Conservation (phyloP, 2,113 vertebrate genomes). For the Pipra filicauda region DNA sequence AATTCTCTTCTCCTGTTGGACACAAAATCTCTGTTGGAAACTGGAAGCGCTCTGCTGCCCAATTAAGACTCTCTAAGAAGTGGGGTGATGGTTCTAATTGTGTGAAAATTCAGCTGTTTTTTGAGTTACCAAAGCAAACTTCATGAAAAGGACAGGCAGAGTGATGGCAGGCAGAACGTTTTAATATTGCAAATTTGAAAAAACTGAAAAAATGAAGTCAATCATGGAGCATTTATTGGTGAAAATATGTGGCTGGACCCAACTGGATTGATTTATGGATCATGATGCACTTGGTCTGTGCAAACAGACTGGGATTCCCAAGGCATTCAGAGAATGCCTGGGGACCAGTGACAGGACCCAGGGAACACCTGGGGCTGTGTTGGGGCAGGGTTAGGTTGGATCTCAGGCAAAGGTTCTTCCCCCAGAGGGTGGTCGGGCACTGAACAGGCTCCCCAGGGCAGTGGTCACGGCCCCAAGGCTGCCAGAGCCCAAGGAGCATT, state of each 20-base stretch:
- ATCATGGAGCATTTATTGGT: fast-evolving
- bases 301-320: fast-evolving
- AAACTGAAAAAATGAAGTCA: not conserved
- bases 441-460: not conserved
- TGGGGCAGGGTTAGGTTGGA: not conserved
- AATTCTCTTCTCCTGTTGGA: not conserved
- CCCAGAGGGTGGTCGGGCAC: not conserved
- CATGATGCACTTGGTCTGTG: fast-evolving
- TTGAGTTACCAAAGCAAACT: not conserved
- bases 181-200: fast-evolving
- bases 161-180: not conserved
- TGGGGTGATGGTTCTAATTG: fast-evolving
- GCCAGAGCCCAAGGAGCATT: not conserved
- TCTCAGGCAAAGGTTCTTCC: not conserved
- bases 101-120: not conserved
- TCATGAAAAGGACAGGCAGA: not conserved
- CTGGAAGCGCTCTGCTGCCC: not conserved
- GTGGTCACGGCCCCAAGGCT: not conserved
- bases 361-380: not conserved
- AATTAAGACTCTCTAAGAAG: fast-evolving
- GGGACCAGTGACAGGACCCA: not conserved
- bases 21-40: not conserved
- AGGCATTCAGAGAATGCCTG: not conserved
- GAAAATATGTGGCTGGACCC: fast-evolving
- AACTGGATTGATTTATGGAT: not conserved